A percentile compares a stretch with the other conserved stretches of the same genome.
These are phyloP conservation scores for Bucorvus abyssinicus DNA, from an alignment of 2,797 vertebrate genomes.

Conservation along the genomic window DNA sequence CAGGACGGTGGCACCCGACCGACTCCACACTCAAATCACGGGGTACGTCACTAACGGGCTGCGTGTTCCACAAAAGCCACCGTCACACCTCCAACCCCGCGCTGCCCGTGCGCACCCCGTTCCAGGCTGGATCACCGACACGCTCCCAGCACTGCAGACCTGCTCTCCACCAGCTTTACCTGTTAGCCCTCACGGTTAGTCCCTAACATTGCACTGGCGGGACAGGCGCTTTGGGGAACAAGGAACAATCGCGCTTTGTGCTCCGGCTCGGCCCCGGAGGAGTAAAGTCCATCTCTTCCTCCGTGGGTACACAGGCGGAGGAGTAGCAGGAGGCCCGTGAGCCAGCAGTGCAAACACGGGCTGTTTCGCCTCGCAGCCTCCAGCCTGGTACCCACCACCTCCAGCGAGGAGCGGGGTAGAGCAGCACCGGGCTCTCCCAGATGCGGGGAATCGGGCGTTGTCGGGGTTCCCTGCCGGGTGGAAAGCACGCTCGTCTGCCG, in stretches of 20 bases:
- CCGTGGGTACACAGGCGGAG: fast-evolving
- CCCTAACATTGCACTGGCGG: background rate
- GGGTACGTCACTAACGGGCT: fast-evolving
- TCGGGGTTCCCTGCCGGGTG: fast-evolving
- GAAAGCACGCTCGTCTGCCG: background rate
- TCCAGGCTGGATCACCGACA: fast-evolving
- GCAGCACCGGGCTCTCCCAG: background rate
- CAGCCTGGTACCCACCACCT: background rate
- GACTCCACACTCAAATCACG: fast-evolving
- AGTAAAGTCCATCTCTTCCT: constrained; percentile 18
- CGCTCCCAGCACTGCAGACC: fast-evolving
- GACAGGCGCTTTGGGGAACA: background rate
- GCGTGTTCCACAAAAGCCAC: fast-evolving
- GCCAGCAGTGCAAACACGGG: constrained; percentile 12
- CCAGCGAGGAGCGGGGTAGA: background rate
- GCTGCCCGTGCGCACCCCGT: fast-evolving
- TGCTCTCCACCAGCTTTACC: background rate
- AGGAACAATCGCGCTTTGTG: background rate
- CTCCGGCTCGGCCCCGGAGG: background rate
- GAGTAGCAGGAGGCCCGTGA: background rate
- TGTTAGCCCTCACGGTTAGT: fast-evolving
- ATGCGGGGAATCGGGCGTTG: fast-evolving
- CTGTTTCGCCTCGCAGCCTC: background rate
- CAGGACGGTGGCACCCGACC: fast-evolving
- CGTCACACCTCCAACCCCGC: background rate